Conservation (phyloP, 2,797 vertebrate genomes). For the Fistularia commersonii region DNA sequence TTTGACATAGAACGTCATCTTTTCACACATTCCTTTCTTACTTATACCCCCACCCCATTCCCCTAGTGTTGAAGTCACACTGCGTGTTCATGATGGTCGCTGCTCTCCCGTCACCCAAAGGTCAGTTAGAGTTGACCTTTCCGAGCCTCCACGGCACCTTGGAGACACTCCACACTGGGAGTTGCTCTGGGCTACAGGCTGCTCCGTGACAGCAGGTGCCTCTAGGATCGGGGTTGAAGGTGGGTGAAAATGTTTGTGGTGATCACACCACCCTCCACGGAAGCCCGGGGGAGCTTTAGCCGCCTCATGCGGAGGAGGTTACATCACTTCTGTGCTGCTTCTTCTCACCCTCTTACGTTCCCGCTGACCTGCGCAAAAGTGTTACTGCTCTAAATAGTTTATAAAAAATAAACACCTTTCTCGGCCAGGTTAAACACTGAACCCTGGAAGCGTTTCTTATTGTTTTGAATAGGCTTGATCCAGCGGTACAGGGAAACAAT, state of each 20-base stretch:
- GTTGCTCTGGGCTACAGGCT: conserved; percentile 14
- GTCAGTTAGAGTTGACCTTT: conserved; percentile 45
- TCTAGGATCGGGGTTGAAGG: background rate
- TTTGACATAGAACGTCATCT: too few species aligned
- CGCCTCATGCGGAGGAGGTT: conserved; percentile 5
- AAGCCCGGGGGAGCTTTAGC: conserved; percentile 22
- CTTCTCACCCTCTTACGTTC: background rate
- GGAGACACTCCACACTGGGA: conserved; percentile 21
- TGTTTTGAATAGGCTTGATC: too few species aligned
- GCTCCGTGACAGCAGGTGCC: conserved; percentile 32
- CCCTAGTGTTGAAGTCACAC: too few species aligned
- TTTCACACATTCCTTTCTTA: too few species aligned
- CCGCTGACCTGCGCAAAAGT: conserved; percentile 15
- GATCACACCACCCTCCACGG: conserved; percentile 3
- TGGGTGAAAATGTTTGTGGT: too few species aligned
- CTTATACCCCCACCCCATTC: too few species aligned
- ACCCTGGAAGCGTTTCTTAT: too few species aligned
- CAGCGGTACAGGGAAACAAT: too few species aligned
- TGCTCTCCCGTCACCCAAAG: too few species aligned
- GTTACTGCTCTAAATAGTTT: background rate
- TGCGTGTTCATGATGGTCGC: too few species aligned
- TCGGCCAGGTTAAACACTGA: too few species aligned
- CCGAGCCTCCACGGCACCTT: conserved; percentile 9
- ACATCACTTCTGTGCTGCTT: conserved; percentile 6
- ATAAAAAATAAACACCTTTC: background rate